These are phyloP conservation scores for Papilio polytes DNA, from an alignment of 1,140 invertebrate species.

Conservation along the genomic window DNA sequence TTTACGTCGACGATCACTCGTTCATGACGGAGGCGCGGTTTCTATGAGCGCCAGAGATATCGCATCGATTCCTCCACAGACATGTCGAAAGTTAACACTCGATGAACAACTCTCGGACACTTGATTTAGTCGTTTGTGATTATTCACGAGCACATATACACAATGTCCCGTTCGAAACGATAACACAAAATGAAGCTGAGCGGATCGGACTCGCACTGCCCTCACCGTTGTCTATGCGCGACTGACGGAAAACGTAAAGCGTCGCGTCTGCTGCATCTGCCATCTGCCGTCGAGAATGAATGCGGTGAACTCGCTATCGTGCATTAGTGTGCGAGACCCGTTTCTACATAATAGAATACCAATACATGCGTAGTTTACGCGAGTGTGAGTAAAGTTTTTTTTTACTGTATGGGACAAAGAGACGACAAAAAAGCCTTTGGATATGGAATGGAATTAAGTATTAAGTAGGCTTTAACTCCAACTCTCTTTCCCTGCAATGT, in stretches of 20 bases:
- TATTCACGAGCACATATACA: conserved; percentile 81
- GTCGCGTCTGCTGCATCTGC: conserved; percentile 80
- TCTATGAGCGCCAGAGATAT: conserved; percentile 81
- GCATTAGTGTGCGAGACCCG: conserved; percentile 58
- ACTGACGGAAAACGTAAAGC: conserved; percentile 71
- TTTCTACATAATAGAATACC: conserved; percentile 55
- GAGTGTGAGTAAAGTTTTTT: conserved; percentile 70
- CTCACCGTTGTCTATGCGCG: conserved; percentile 80
- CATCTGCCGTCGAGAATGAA: conserved; percentile 83
- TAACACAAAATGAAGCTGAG: conserved; percentile 82
- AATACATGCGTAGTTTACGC: conserved; percentile 53
- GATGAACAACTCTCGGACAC: conserved; percentile 57
- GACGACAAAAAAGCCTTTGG: conserved; percentile 63
- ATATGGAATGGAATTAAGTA: conserved; percentile 68
- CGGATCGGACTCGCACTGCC: conserved; percentile 69
- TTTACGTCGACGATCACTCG: conserved; percentile 82
- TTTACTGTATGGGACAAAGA: conserved; percentile 69
- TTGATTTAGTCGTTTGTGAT: conserved; percentile 65
- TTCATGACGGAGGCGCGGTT: conserved; percentile 82
- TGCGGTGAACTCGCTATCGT: conserved; percentile 70
- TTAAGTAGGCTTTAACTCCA: conserved; percentile 57
- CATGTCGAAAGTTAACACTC: conserved; percentile 79
- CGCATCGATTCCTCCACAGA: conserved; percentile 75
- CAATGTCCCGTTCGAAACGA: conserved; percentile 80
- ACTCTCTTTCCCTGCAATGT: conserved; percentile 58